Conservation (phyloP, 2,113 vertebrate species). For the Taurulus bubalis region DNA sequence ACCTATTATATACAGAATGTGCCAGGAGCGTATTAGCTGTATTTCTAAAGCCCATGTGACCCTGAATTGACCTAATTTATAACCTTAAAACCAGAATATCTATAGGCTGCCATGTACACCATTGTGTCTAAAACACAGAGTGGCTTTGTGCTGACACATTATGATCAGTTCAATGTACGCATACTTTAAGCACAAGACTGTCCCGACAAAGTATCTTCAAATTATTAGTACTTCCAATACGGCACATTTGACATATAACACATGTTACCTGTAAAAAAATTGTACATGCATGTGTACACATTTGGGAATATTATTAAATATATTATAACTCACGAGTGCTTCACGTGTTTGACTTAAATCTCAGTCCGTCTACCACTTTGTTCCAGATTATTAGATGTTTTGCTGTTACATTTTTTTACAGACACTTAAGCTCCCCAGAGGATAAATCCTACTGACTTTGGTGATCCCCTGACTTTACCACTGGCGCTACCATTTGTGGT, state of each 20-base stretch:
- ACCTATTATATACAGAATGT: constrained; percentile 1
- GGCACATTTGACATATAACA: background rate
- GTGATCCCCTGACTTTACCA: background rate
- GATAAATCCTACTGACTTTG: background rate
- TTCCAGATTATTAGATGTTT: background rate
- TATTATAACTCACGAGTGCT: background rate
- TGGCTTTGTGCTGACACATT: background rate
- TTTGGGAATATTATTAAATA: background rate
- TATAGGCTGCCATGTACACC: background rate
- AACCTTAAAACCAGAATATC: background rate
- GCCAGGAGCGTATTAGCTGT: constrained; percentile 5
- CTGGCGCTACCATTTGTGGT: background rate
- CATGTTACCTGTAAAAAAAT: background rate
- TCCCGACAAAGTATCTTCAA: background rate
- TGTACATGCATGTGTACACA: background rate
- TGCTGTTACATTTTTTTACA: background rate
- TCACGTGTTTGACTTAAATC: background rate
- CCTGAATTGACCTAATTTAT: constrained; percentile 36
- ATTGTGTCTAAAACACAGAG: background rate
- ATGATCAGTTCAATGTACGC: background rate
- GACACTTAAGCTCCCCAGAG: background rate
- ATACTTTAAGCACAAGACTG: background rate
- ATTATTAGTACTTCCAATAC: background rate
- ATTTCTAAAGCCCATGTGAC: constrained; percentile 8
- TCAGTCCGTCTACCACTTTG: background rate